These are phyloP conservation scores for Myripristis murdjan DNA, from an alignment of 2,797 vertebrate species.

Conservation along the genomic window DNA sequence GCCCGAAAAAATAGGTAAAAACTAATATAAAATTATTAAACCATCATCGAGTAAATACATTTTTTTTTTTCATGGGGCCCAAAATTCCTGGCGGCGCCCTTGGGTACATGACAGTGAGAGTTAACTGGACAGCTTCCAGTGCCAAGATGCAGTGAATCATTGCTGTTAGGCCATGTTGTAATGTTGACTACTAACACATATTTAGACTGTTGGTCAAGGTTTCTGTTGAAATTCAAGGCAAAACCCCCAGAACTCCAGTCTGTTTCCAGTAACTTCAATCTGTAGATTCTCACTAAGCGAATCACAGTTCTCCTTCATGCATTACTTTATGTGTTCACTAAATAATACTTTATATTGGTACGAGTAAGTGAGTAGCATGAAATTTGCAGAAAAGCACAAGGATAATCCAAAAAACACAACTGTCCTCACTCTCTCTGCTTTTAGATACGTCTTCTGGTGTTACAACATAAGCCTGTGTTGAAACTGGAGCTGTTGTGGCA, in stretches of 20 bases:
- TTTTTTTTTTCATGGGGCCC: too few relatives aligned
- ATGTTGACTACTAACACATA: constrained; percentile 41
- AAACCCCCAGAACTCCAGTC: too few relatives aligned
- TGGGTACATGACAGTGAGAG: neutral
- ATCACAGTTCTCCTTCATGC: constrained; percentile 27
- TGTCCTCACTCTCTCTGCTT: neutral
- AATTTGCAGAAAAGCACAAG: neutral
- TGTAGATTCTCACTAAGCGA: constrained; percentile 28
- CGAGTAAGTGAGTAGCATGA: neutral
- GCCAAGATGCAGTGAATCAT: constrained; percentile 48
- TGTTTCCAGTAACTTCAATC: constrained; percentile 16
- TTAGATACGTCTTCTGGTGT: constrained; percentile 23
- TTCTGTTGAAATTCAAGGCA: too few relatives aligned
- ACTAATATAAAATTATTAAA: too few relatives aligned
- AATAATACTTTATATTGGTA: constrained; percentile 6
- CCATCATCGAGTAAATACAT: too few relatives aligned
- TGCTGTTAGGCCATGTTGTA: constrained; percentile 13
- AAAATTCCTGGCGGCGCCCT: too few relatives aligned
- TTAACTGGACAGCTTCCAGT: constrained; percentile 17
- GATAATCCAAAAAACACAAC: constrained; percentile 5
- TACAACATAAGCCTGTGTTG: constrained; percentile 55
- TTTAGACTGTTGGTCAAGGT: constrained; percentile 28
- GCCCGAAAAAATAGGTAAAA: too few relatives aligned
- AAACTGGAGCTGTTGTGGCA: constrained; percentile 43
- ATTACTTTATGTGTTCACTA: neutral